Evolutionary conservation across 2,888 invertebrate species (phyloP).

Genomic region (Leptodirus hochenwartii): DNA sequence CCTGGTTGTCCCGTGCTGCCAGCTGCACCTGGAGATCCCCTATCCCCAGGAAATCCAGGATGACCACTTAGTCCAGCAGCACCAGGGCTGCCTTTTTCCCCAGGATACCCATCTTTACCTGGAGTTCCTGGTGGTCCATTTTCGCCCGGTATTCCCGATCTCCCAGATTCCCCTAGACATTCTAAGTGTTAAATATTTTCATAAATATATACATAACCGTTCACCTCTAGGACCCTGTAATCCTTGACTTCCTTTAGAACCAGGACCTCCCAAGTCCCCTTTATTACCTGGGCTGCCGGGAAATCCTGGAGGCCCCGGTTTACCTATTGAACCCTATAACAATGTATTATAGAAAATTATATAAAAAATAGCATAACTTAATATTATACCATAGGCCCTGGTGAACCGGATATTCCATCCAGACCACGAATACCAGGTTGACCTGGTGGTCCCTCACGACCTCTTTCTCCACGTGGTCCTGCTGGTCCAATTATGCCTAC

Average conservation of each 20-base stretch:
- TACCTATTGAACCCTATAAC: conserved; percentile 54
- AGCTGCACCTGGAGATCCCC: conserved; percentile 55
- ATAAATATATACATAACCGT: conserved; percentile 5
- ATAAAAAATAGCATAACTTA: too few species aligned
- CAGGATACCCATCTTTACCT: conserved; percentile 65
- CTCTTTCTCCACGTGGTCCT: conserved; percentile 68
- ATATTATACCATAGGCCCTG: conserved; percentile 56
- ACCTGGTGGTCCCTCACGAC: conserved; percentile 65
- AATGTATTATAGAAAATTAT: conserved; percentile 3
- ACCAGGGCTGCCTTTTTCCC: conserved; percentile 65
- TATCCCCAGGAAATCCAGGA: conserved; percentile 67
- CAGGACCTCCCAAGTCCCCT: conserved; percentile 56
- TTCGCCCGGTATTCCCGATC: conserved; percentile 61
- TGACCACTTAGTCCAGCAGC: conserved; percentile 51
- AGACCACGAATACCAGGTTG: conserved; percentile 59
- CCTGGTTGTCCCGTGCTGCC: conserved; percentile 61
- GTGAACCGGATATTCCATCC: conserved; percentile 60
- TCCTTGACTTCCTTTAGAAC: conserved; percentile 67
- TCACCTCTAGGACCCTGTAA: conserved; percentile 57
- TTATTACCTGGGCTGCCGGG: conserved; percentile 66
- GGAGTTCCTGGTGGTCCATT: conserved; percentile 52
- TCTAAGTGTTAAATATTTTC: conserved; percentile 2
- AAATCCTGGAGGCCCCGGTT: conserved; percentile 70
- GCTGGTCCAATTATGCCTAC: conserved; percentile 55
- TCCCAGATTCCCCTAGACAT: conserved; percentile 47